Conservation (phyloP, 35 echinoderm and acorn worm species). For the Antedon bifida region DNA sequence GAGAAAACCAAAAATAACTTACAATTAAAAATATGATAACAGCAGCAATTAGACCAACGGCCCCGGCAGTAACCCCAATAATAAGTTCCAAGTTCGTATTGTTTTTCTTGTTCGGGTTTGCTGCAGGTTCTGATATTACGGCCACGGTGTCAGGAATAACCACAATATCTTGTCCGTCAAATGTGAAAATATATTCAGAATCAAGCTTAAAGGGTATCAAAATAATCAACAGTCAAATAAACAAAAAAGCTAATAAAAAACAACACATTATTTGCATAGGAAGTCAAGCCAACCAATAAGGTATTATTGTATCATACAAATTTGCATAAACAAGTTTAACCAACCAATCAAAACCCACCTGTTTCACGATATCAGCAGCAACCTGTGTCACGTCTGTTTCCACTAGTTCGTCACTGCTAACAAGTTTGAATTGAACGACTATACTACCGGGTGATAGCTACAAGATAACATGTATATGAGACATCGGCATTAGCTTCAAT, state of each 20-base stretch:
- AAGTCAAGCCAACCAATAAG: too few relatives aligned
- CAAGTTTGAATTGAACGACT: not conserved
- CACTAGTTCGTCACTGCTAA: not conserved
- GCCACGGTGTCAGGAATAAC: not conserved
- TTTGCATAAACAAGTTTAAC: too few relatives aligned
- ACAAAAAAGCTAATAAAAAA: too few relatives aligned
- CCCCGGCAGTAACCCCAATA: not conserved
- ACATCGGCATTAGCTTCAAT: too few relatives aligned
- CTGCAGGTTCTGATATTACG: not conserved
- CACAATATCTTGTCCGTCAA: not conserved
- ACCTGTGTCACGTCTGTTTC: not conserved
- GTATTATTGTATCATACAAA: too few relatives aligned
- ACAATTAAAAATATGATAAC: not conserved
- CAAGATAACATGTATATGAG: not conserved
- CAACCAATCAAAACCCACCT: not conserved
- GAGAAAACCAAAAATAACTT: too few relatives aligned
- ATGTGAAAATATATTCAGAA: not conserved
- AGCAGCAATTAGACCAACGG: not conserved
- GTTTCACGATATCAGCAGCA: not conserved
- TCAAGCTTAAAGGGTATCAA: not conserved
- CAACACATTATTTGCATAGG: too few relatives aligned
- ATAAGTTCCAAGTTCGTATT: not conserved
- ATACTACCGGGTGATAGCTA: not conserved
- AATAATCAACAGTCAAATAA: not conserved
- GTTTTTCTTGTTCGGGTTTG: not conserved